Evolutionary conservation across 2,888 invertebrate species (phyloP), one percentile per base, ranked within the genome.

Genomic region (Calameuta idolon): DNA sequence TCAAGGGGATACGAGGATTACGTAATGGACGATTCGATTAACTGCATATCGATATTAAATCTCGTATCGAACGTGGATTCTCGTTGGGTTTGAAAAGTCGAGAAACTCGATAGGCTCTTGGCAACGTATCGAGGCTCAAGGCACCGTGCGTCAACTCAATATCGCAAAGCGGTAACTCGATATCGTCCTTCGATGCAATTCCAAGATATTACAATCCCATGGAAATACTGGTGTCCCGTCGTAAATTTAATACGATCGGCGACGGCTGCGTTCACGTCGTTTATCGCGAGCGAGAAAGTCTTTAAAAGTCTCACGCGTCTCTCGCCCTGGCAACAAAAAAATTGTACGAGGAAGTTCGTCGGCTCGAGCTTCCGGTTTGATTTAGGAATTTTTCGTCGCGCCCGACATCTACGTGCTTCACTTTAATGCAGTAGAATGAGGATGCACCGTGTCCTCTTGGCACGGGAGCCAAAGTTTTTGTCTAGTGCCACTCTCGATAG

Each of bases 21-120:
- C 55, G 9, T 55, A 23, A 55, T 55, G 55, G 23, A 23, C 9
- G 35, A 55, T 55, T 23, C 55, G 55, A 55, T 23, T 2, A 55
- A 9, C 55, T 55, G 9, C 5, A 5, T 23, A 55, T 55, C 55
- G 55, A 55, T 55, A 55, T 55, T 55, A 23, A 55, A 9, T 55
- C 23, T 55, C 55, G 15, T 55, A 55, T 9, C 55, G 55, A 55
- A 23, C 55, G 55, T 55, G 55, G 23, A 55, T 55, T 55, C 9
- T 9, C 55, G 23, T 55, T 55, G 23, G 2, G 55, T 55, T 34
- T 71, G 71, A 71, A 71, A 71, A 71, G 31, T 71, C 71, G 71
- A 34, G 71, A 71, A 71, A 71, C 34, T 31, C 71, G 71, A 71
- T 71, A 71, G 71, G 31, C 71, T 34, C 31, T 12, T 71, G 15